These are phyloP conservation scores for Leuciscus waleckii DNA, from an alignment of 2,797 vertebrate genomes.

Conservation along the genomic window DNA sequence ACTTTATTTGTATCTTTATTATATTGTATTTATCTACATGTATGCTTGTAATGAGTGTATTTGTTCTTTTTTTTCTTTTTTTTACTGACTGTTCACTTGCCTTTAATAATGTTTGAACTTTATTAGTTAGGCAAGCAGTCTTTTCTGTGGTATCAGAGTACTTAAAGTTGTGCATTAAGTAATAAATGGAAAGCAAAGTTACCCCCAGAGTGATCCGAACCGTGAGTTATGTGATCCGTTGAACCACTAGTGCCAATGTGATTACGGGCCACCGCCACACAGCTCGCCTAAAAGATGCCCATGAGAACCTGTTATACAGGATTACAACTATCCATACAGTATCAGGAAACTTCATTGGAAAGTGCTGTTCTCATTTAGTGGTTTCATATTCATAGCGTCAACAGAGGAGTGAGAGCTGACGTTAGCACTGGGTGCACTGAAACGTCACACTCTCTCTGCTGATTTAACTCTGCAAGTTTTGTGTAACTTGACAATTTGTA, in stretches of 20 bases:
- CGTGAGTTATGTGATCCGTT: neutral
- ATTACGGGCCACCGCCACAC: constrained; percentile 43
- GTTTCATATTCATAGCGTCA: constrained; percentile 68
- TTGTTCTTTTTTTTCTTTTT: too few species aligned
- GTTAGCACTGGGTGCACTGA: constrained; percentile 3
- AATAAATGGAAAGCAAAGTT: neutral
- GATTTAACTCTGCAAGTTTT: constrained; percentile 19
- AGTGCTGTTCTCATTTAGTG: constrained; percentile 65
- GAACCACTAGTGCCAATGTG: constrained; percentile 4
- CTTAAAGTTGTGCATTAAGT: neutral
- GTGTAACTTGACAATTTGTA: neutral
- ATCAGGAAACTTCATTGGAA: constrained; percentile 60
- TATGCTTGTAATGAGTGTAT: too few species aligned
- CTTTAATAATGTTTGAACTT: too few species aligned
- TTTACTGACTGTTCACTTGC: too few species aligned
- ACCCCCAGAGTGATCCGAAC: too few species aligned
- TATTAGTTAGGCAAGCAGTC: too few species aligned
- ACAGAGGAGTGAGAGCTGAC: constrained; percentile 52
- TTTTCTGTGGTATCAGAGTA: too few species aligned
- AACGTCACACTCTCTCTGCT: neutral
- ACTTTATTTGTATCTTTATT: too few species aligned
- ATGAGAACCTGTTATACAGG: constrained; percentile 39
- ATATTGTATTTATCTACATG: too few species aligned
- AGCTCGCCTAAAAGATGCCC: constrained; percentile 49
- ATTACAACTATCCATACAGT: constrained; percentile 1